These are phyloP conservation scores for Sebastes matsubarae DNA, from an alignment of 2,797 vertebrate species.

Conservation along the genomic window DNA sequence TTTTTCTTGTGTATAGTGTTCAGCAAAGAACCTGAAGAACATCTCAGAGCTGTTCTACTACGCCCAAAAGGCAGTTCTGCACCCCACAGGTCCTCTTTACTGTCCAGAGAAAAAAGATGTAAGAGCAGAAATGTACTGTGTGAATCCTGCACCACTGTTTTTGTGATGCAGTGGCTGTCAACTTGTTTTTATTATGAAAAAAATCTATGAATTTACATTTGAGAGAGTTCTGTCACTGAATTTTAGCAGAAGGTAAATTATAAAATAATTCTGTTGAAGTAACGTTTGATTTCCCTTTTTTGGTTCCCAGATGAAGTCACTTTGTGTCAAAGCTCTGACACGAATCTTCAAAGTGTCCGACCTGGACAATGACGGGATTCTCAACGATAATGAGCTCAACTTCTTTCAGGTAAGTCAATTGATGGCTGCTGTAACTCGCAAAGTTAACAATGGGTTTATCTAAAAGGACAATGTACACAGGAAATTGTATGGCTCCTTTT, in stretches of 20 bases:
- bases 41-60: constrained; percentile 98
- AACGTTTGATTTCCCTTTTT: background rate
- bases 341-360: constrained; percentile 97
- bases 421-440: too few relatives aligned
- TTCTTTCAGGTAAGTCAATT: constrained; percentile 90
- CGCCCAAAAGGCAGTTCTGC: constrained; percentile 96
- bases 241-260: background rate
- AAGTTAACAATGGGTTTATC: background rate
- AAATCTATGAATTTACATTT: background rate
- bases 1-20: constrained; percentile 85
- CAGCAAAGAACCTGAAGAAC: constrained; percentile 98
- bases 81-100: constrained; percentile 95
- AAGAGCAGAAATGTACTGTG: constrained; percentile 40
- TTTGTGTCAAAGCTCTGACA: constrained; percentile 92
- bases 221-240: background rate
- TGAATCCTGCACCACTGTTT: background rate
- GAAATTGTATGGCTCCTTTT: background rate
- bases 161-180: background rate
- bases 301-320: constrained; percentile 88
- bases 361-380: constrained; percentile 93
- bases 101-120: constrained; percentile 96
- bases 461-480: background rate
- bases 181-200: background rate
- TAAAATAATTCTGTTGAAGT: background rate
- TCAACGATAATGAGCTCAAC: constrained; percentile 95